Conservation (phyloP, 2,113 vertebrate genomes). For the Lepidothrix coronata region DNA sequence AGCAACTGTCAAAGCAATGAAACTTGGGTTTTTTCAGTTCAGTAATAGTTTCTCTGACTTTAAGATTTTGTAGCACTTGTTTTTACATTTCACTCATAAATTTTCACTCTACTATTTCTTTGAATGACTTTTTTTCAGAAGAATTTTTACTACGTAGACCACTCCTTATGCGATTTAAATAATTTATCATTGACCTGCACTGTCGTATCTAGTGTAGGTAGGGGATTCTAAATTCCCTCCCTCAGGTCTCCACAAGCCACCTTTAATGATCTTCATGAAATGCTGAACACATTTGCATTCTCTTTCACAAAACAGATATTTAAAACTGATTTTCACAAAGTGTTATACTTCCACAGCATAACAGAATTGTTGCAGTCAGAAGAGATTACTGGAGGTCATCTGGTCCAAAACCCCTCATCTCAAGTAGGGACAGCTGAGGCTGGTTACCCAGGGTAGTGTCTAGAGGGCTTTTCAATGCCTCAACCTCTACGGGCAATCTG, state of each 20-base stretch:
- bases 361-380: not conserved
- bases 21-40: not conserved
- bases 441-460: no score
- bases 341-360: not conserved
- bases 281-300: not conserved
- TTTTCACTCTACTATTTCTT: slow-evolving; percentile 16
- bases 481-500: not conserved
- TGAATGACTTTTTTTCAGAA: not conserved
- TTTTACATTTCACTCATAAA: slow-evolving; percentile 16
- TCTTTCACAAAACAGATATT: not conserved
- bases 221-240: not conserved
- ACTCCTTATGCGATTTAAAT: not conserved
- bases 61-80: not conserved
- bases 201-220: not conserved
- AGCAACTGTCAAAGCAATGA: not conserved
- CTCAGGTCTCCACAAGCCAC: not conserved
- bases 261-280: slow-evolving; percentile 24
- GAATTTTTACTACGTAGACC: not conserved
- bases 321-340: not conserved
- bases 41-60: slow-evolving; percentile 1
- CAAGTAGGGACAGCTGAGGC: not conserved
- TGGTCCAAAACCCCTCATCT: not conserved
- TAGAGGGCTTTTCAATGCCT: not conserved
- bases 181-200: not conserved
- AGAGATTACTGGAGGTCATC: not conserved